Conservation (phyloP, 2,888 invertebrate genomes). For the Acholoe squamosa region DNA sequence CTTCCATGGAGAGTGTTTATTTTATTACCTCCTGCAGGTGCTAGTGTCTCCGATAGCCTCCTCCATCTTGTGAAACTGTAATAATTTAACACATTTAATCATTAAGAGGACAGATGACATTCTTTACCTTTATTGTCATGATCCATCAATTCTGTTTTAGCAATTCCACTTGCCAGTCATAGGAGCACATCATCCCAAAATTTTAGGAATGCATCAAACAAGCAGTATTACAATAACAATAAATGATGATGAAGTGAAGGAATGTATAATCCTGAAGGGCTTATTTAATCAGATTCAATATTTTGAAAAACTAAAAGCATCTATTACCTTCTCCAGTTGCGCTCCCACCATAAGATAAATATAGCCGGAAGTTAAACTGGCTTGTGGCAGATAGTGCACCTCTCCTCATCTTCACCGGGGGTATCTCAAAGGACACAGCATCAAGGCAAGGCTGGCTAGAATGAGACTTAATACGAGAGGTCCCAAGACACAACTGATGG, state of each 20-base stretch:
- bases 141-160: too few species aligned
- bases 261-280: too few species aligned
- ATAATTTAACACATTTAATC: not conserved
- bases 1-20: too few species aligned
- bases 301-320: not conserved
- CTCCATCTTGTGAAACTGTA: not conserved
- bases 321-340: not conserved
- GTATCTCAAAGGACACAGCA: not conserved
- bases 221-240: too few species aligned
- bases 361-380: conserved; percentile 3
- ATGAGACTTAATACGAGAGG: not conserved
- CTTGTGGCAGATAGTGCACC: not conserved
- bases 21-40: too few species aligned
- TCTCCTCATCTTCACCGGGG: not conserved
- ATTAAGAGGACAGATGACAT: too few species aligned
- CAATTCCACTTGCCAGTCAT: too few species aligned
- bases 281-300: too few species aligned
- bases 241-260: too few species aligned
- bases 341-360: not conserved
- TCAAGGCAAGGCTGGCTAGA: not conserved
- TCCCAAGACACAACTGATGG: not conserved
- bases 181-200: too few species aligned
- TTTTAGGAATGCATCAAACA: too few species aligned
- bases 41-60: not conserved
- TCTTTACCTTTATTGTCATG: too few species aligned